phyloP scores from a whole-genome alignment of 2,797 vertebrate species.

The Lithobates sylvaticus region DNA sequence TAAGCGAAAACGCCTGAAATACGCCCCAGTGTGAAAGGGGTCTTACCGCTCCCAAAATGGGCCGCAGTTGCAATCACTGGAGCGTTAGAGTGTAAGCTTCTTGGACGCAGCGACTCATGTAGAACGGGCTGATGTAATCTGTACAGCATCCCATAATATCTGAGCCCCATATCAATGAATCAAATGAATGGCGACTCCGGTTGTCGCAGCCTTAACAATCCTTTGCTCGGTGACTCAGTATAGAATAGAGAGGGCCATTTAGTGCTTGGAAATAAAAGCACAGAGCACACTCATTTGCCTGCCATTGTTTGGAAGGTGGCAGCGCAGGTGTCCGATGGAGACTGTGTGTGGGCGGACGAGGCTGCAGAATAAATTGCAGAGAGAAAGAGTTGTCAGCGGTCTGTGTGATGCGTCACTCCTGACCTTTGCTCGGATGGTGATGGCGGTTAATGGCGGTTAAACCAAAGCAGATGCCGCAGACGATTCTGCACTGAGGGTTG shows the following conservation, averaged over 20 bases:
- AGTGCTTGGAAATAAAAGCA: not conserved
- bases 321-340: constrained; percentile 9
- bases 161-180: too few species aligned
- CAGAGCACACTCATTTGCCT: not conserved
- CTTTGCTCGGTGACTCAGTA: constrained; percentile 7
- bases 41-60: too few species aligned
- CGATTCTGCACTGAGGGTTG: not conserved
- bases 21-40: too few species aligned
- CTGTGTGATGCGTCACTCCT: constrained; percentile 16
- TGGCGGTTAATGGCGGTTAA: not conserved
- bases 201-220: too few species aligned
- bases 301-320: constrained; percentile 2
- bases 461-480: not conserved
- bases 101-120: too few species aligned
- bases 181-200: too few species aligned
- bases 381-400: not conserved
- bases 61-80: too few species aligned
- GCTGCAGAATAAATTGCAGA: not conserved
- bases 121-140: too few species aligned
- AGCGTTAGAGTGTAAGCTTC: too few species aligned
- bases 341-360: constrained; percentile 17
- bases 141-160: too few species aligned
- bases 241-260: not conserved
- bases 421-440: constrained; percentile 14
- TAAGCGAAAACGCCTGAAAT: too few species aligned